A percentile compares a stretch with the other conserved stretches of the same genome.
Evolutionary conservation across 2,113 vertebrate genomes (phyloP).

Genomic region (Ciconia boyciana): DNA sequence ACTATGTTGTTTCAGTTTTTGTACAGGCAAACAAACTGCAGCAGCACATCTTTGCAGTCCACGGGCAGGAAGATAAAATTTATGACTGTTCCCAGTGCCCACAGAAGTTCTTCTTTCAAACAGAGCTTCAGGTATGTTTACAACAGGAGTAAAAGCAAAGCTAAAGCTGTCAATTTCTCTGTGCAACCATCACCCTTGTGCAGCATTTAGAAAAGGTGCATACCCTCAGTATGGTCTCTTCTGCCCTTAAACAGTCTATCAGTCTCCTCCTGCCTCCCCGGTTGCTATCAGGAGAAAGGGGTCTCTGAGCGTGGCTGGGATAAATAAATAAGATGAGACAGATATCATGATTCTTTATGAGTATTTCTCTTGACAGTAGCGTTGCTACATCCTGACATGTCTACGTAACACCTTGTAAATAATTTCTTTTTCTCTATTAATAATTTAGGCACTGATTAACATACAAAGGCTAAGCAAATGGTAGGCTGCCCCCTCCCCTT

Average conservation of each 20-base stretch:
- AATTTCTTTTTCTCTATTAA: conserved; percentile 68
- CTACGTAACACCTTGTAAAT: conserved; percentile 68
- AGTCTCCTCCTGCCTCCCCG: background rate
- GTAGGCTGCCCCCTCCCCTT: conserved; percentile 3
- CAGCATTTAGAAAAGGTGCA: background rate
- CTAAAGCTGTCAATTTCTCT: background rate
- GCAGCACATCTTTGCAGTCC: conserved; percentile 98
- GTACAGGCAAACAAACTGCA: conserved; percentile 99
- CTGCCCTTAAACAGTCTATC: background rate
- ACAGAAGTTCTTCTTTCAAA: conserved; percentile 99
- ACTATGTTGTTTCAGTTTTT: conserved; percentile 82
- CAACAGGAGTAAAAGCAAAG: background rate
- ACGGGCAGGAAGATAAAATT: conserved; percentile 98
- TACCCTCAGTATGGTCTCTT: background rate
- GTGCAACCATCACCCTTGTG: background rate
- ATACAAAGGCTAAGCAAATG: conserved; percentile 66
- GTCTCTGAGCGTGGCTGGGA: conserved; percentile 35
- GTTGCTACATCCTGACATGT: conserved; percentile 41
- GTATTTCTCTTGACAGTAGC: conserved; percentile 63
- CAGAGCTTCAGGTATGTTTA: conserved; percentile 93
- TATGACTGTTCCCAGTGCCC: conserved; percentile 99
- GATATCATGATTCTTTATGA: conserved; percentile 51
- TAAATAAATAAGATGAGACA: conserved; percentile 64
- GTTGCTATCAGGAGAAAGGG: background rate
- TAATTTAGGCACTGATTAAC: conserved; percentile 70